phyloP scores from a whole-genome alignment of 2,797 vertebrate genomes.

The Tenualosa ilisha region DNA sequence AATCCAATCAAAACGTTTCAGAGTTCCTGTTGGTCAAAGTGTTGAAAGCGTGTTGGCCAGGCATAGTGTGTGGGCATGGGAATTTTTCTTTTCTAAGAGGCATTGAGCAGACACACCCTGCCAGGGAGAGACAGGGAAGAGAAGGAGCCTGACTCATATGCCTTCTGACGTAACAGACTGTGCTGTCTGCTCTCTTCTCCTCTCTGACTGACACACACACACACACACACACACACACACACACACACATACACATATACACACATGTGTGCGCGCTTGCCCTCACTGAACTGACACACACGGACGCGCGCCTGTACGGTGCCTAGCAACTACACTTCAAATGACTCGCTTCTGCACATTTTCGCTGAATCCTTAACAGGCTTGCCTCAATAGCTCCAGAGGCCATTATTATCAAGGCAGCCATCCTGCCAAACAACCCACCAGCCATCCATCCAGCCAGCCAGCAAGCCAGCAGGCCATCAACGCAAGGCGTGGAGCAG shows the following conservation, averaged over 20 bases:
- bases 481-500: neutral
- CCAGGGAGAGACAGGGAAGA: neutral
- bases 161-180: constrained; percentile 22
- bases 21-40: neutral
- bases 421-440: neutral
- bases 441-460: neutral
- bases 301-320: neutral
- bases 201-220: neutral
- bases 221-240: constrained; percentile 8
- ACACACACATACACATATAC: neutral
- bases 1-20: neutral
- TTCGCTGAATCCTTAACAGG: constrained; percentile 16
- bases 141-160: constrained; percentile 20
- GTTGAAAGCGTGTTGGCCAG: neutral
- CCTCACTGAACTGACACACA: neutral
- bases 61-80: neutral
- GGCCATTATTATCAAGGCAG: constrained; percentile 20
- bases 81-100: neutral
- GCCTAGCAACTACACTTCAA: constrained; percentile 22
- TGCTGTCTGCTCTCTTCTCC: neutral
- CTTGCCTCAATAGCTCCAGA: neutral
- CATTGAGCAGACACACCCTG: neutral
- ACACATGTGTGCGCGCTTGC: neutral
- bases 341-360: constrained; percentile 16
- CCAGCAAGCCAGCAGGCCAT: neutral